phyloP scores from a whole-genome alignment of 2,888 invertebrate species.

The Sphaerolaimus hirsutus region DNA sequence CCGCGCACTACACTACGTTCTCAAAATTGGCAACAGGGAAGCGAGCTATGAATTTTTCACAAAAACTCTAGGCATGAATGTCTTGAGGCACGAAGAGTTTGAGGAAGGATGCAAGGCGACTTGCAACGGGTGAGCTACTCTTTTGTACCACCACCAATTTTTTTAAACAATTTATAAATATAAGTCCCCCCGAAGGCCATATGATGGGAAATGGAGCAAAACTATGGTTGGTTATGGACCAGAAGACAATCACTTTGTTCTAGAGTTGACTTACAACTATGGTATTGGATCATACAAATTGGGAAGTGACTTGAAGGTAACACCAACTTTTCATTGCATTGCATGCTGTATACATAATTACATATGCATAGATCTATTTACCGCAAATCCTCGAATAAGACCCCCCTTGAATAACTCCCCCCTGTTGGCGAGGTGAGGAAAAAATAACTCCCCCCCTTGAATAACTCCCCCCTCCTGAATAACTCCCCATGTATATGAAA shows the following conservation, averaged over 20 bases:
- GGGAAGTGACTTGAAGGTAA: constrained; percentile 56
- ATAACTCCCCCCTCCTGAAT: too few relatives aligned
- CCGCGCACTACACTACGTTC: constrained; percentile 77
- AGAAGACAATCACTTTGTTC: constrained; percentile 74
- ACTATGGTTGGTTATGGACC: constrained; percentile 95
- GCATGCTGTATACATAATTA: too few relatives aligned
- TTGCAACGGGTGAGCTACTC: constrained; percentile 66
- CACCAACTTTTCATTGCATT: background rate
- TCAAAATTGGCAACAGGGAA: constrained; percentile 71
- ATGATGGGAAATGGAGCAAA: constrained; percentile 91
- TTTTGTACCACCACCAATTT: background rate
- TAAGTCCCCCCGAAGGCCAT: constrained; percentile 44
- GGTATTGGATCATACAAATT: constrained; percentile 58
- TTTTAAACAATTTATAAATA: background rate
- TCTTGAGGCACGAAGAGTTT: constrained; percentile 87
- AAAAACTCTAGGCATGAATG: constrained; percentile 79
- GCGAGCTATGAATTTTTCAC: constrained; percentile 63
- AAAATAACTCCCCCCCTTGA: too few relatives aligned
- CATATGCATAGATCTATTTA: too few relatives aligned
- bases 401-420: too few relatives aligned
- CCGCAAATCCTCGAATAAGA: too few relatives aligned
- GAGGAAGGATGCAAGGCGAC: constrained; percentile 81
- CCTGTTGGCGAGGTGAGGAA: too few relatives aligned
- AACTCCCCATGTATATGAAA: too few relatives aligned
- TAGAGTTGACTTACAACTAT: constrained; percentile 92